Percentiles rank a stretch among this genome's conserved stretches.
Evolutionary conservation across 2,113 vertebrate genomes (phyloP).

Genomic region (Phalacrocorax carbo): DNA sequence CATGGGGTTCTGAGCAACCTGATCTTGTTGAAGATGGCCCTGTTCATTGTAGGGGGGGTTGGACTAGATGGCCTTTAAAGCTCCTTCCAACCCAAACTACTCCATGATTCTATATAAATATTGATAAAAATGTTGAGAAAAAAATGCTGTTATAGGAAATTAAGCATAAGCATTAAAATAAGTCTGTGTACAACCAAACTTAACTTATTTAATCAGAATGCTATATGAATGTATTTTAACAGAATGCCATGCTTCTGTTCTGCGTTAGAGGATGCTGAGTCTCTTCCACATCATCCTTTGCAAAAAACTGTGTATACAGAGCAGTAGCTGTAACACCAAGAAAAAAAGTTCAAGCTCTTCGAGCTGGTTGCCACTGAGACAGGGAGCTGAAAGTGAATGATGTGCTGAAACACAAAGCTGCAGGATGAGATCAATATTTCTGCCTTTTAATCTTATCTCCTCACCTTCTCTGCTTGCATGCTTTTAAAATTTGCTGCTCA

Average conservation of each 20-base stretch:
- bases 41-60: too few relatives aligned
- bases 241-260: neutral
- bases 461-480: neutral
- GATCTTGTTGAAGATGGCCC: too few relatives aligned
- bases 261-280: neutral
- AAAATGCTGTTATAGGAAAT: neutral
- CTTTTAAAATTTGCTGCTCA: slow-evolving; percentile 4
- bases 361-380: neutral
- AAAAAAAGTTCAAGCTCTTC: neutral
- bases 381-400: neutral
- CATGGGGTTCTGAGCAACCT: too few relatives aligned
- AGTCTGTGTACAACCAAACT: neutral
- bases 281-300: neutral
- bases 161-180: neutral
- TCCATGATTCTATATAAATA: neutral
- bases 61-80: too few relatives aligned
- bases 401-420: slow-evolving; percentile 23
- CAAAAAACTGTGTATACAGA: neutral
- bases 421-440: slow-evolving; percentile 32
- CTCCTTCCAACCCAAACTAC: too few relatives aligned
- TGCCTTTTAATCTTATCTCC: slow-evolving; percentile 32
- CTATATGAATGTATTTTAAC: neutral
- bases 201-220: neutral
- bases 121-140: neutral
- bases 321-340: neutral